These are phyloP conservation scores for Melanocharis versteri DNA, from an alignment of 2,113 vertebrate genomes.

Conservation along the genomic window DNA sequence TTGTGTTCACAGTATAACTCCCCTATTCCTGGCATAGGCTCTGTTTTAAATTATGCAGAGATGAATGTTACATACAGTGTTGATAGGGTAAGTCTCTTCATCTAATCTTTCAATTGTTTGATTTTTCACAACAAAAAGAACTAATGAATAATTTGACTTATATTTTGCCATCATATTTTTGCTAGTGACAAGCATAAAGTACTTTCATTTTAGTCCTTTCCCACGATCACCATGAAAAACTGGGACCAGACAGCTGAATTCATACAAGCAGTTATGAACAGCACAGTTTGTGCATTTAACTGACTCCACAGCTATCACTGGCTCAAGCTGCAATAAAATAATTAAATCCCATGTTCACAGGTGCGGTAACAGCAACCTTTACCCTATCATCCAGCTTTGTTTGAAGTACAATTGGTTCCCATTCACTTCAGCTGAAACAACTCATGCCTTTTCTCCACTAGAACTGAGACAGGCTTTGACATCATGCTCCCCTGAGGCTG, in stretches of 20 bases:
- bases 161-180: background rate
- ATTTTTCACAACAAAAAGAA: background rate
- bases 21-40: background rate
- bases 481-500: background rate
- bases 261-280: background rate
- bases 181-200: background rate
- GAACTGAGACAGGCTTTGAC: background rate
- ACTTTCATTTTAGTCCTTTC: background rate
- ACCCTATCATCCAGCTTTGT: background rate
- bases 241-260: background rate
- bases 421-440: background rate
- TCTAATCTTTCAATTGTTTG: background rate
- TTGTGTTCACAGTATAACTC: background rate
- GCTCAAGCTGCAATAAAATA: background rate
- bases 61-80: background rate
- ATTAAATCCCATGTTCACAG: background rate
- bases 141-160: background rate
- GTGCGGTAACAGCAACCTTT: background rate
- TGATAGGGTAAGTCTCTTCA: background rate
- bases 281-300: background rate
- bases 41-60: background rate
- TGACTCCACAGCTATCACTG: background rate
- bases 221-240: background rate
- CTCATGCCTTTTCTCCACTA: background rate
- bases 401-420: background rate